Percentiles rank a stretch among this genome's conserved stretches.
These are phyloP conservation scores for Cairina moschata DNA, from an alignment of 2,113 vertebrate genomes.

Conservation along the genomic window DNA sequence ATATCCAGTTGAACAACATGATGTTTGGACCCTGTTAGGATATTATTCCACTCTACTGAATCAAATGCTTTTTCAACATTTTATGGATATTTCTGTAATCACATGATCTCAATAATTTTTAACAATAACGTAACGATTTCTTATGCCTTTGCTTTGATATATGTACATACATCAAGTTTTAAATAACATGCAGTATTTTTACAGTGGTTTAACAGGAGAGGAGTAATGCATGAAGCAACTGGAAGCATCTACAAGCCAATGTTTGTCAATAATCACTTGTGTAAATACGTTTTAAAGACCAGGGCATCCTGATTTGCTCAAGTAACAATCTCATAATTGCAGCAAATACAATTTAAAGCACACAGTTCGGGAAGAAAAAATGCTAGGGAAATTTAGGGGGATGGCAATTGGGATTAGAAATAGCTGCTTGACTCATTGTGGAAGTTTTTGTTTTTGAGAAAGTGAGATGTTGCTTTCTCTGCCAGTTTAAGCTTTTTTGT, in stretches of 20 bases:
- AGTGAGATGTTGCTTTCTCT: background rate
- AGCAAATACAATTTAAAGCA: background rate
- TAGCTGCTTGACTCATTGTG: background rate
- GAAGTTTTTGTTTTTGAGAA: background rate
- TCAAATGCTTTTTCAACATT: background rate
- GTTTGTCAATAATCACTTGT: constrained; percentile 9
- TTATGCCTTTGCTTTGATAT: background rate
- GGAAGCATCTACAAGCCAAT: constrained; percentile 27
- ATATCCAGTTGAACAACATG: background rate
- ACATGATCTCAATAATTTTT: background rate
- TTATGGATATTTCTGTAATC: constrained; percentile 12
- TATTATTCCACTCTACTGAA: background rate
- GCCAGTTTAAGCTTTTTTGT: background rate
- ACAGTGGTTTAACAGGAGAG: constrained; percentile 29
- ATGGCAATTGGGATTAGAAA: background rate
- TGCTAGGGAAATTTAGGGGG: background rate
- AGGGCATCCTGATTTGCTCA: constrained; percentile 5
- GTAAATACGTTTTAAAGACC: constrained; percentile 28
- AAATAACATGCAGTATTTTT: constrained; percentile 1
- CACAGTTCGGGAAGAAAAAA: background rate
- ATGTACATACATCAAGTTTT: background rate
- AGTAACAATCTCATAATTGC: background rate
- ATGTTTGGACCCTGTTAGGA: background rate
- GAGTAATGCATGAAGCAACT: background rate
- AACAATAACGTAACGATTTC: background rate